These are phyloP conservation scores for Jordanella pulchra DNA, from an alignment of 2,797 vertebrate species.

Conservation along the genomic window DNA sequence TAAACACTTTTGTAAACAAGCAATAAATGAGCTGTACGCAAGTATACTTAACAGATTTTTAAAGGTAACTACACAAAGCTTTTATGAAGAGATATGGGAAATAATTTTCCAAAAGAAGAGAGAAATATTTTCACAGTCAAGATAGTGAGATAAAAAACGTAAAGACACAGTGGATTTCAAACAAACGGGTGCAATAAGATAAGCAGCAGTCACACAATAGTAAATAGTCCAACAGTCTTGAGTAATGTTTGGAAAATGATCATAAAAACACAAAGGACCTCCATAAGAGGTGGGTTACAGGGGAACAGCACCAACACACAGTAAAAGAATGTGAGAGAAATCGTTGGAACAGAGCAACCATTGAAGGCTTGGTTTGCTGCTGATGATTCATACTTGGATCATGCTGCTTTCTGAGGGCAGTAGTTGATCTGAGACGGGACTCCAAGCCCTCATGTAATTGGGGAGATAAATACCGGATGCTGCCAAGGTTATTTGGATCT, in stretches of 20 bases:
- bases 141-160: neutral
- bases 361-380: conserved; percentile 33
- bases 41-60: neutral
- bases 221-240: conserved; percentile 3
- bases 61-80: neutral
- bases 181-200: neutral
- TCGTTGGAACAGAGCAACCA: conserved; percentile 50
- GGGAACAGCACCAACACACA: conserved; percentile 26
- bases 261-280: conserved; percentile 12
- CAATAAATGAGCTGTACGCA: neutral
- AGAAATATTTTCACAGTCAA: neutral
- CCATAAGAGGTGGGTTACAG: neutral
- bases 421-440: conserved; percentile 30
- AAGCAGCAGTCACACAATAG: neutral
- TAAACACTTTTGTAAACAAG: neutral
- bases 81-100: neutral
- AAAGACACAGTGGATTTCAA: neutral
- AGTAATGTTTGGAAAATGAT: neutral
- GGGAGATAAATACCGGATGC: conserved; percentile 20
- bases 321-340: conserved; percentile 58
- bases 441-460: conserved; percentile 34
- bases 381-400: conserved; percentile 54
- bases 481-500: conserved; percentile 30
- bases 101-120: neutral
- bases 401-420: conserved; percentile 25